Base-by-base conservation (phyloP, 1,140 invertebrate species). In the Linepithema humile region DNA sequence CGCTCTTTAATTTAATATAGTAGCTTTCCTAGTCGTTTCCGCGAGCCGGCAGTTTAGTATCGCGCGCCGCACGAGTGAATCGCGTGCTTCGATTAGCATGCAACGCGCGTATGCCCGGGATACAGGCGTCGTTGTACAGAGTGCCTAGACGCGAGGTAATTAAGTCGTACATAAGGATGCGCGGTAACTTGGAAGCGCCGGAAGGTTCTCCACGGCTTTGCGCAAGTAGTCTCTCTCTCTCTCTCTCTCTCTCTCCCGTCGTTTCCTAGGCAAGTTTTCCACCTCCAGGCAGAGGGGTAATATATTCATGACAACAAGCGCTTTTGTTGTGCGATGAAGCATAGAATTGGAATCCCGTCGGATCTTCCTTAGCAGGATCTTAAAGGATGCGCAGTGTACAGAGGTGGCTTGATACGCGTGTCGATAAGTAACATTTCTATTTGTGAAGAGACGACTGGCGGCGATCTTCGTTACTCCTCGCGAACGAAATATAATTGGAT, bases 21-120 rank as follows among this genome's bases (percentile, higher is more conserved):
- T 86, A 74, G 45, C 57, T 86, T 88, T 88, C 62, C 85, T 62
- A 69, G 53, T 84, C 57, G n/a, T 26, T 88, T 84, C 82, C 75
- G 38, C 43, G 73, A 53, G 50, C 35, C 26, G 12, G 40, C 75
- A 75, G 65, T 69, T 77, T 64, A 48, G 40, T 78, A 87, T 77
- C 23, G 45, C 40, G 29, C 32, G 48, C 26, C 17, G 38, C 48
- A 55, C 74, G 70, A 64, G 45, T 26, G 53, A 73, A 83, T 77
- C 67, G 87, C 86, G 83, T 62, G 53, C 59, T 53, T 64, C 26
- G 87, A 88, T 88, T 84, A 87, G 74, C 70, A 59, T 57, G 29
- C 35, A 17, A n/a, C 40, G 45, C 35, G 75, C 60, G 35, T 20
- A 23, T 55, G 38, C 45, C n/a, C 29, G 38, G 32, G 35, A 40